phyloP scores from a whole-genome alignment of 2,797 vertebrate genomes.

The Anniella stebbinsi region DNA sequence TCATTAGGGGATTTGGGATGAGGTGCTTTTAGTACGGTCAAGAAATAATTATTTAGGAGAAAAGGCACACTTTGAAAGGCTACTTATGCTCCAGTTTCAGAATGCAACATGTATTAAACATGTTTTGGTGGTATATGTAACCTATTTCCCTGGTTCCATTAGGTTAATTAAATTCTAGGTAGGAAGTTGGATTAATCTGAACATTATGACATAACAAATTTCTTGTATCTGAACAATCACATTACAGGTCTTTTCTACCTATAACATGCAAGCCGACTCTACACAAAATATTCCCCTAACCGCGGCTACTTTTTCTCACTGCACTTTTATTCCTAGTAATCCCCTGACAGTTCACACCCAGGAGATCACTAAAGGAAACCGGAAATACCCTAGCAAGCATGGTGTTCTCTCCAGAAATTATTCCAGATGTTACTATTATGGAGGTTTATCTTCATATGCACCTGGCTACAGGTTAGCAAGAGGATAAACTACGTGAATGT shows the following conservation, averaged over 20 bases:
- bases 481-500: not conserved
- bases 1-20: too few relatives aligned
- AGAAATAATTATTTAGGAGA: not conserved
- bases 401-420: not conserved
- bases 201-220: not conserved
- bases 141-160: too few relatives aligned
- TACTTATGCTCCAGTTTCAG: not conserved
- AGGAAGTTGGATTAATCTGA: not conserved
- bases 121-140: not conserved
- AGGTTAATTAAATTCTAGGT: not conserved
- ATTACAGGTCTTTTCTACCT: not conserved
- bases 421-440: rapidly evolving
- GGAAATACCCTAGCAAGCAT: not conserved
- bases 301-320: not conserved
- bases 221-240: not conserved
- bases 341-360: not conserved
- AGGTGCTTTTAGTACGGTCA: not conserved
- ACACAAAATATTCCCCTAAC: not conserved
- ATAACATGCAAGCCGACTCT: not conserved
- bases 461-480: not conserved
- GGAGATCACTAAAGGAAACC: not conserved
- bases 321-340: not conserved
- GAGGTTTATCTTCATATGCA: not conserved
- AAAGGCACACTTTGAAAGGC: not conserved
- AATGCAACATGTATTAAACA: not conserved